Evolutionary conservation across 2,888 invertebrate species (phyloP), one percentile per base, ranked within the genome.

Genomic region (Drosophila bunnanda): DNA sequence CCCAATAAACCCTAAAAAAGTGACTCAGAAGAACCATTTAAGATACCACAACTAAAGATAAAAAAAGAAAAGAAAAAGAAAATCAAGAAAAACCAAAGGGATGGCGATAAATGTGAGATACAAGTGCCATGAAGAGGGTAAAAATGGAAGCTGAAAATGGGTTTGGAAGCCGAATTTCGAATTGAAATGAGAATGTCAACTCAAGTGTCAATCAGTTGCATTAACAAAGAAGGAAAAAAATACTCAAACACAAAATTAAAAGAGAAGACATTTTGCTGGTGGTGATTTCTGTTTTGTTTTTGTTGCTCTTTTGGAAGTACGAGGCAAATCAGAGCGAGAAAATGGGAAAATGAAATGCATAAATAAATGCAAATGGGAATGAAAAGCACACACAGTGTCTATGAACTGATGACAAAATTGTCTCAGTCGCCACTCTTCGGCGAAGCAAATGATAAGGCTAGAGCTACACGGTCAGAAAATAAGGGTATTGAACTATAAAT

Each of bases 121-220:
- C 28, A 55, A 56, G 30, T 50, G 59, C 13, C 34, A 46, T n/a
- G n/a, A 28, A 28, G 36, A 15, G 41, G 39, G n/a, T 22, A 9
- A 13, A 32, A 30, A n/a, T 53, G 38, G 30, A 66, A 61, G 38
- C 36, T 9, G 36, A 28, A 30, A 34, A 17, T 32, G 39, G 32
- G 7, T 17, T 25, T n/a, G 46, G 48, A 38, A 36, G 52, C 12
- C 44, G 41, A 43, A 43, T 58, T 58, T 39, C 38, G 39, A 48
- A 67, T 59, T 59, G 41, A 55, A 55, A 59, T 70, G 59, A 55
- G 66, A 56, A 57, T 70, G 71, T 62, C 80, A 83, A 60, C 81
- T 82, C 76, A 83, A 82, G 84, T 83, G 82, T 79, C 82, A 82
- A 83, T 82, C 81, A 79, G 75, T 60, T 65, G 38, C 83, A 81